phyloP scores from a whole-genome alignment of 2,113 vertebrate genomes.

The Petroica traversi region DNA sequence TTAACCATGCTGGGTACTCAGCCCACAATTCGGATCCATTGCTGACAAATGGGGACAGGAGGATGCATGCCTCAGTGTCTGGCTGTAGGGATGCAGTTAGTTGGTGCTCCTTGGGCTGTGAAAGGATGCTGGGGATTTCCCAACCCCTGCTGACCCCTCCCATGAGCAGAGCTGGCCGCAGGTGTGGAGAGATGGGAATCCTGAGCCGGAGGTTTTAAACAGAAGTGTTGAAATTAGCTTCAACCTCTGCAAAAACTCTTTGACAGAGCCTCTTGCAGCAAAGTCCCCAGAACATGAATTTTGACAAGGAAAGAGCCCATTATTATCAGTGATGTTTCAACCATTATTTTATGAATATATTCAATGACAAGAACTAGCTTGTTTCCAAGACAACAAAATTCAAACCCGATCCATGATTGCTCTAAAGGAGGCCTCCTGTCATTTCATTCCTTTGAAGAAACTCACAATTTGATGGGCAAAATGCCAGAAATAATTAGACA shows the following conservation, averaged over 20 bases:
- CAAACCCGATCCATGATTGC: constrained; percentile 65
- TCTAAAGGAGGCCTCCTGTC: constrained; percentile 69
- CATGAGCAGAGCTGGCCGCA: fast-evolving
- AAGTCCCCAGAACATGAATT: constrained; percentile 53
- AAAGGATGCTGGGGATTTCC: neutral
- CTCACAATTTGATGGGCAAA: constrained; percentile 76
- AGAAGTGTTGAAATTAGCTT: constrained; percentile 12
- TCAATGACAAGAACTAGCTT: constrained; percentile 72
- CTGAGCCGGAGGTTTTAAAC: neutral
- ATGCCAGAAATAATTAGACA: constrained; percentile 78
- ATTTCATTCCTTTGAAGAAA: constrained; percentile 77
- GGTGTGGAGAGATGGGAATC: neutral
- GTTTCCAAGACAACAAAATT: constrained; percentile 83
- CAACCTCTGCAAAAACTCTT: constrained; percentile 31
- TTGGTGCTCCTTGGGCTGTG: fast-evolving
- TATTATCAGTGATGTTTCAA: constrained; percentile 67
- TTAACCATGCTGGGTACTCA: neutral
- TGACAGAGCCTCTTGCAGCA: constrained; percentile 2
- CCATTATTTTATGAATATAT: constrained; percentile 68
- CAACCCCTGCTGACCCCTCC: fast-evolving
- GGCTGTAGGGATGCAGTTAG: neutral
- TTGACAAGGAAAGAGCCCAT: constrained; percentile 58
- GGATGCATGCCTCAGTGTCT: neutral
- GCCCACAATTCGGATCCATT: neutral
- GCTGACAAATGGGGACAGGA: neutral